Evolutionary conservation across 2,888 invertebrate species (phyloP).

Genomic region (Pimpla rufipes): DNA sequence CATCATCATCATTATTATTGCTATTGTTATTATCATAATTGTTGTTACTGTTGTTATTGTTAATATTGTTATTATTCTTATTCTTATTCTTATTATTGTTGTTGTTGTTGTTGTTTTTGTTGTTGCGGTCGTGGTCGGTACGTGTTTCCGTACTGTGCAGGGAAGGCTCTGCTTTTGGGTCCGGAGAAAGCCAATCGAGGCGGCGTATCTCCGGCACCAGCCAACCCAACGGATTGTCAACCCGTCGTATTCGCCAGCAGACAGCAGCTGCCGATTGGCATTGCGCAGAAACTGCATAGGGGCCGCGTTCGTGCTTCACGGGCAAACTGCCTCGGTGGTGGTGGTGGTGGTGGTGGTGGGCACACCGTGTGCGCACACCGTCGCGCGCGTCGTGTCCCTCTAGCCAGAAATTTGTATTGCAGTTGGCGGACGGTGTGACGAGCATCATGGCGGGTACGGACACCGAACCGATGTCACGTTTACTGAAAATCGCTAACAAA

Average conservation of each 20-base stretch:
- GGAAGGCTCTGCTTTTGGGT: not conserved
- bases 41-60: no score
- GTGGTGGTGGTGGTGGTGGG: no score
- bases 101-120: no score
- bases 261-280: not conserved
- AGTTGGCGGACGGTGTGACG: constrained; percentile 72
- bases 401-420: constrained; percentile 48
- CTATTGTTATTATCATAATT: no score
- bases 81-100: no score
- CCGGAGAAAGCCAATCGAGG: not conserved
- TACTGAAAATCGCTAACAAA: constrained; percentile 93
- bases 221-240: constrained; percentile 2
- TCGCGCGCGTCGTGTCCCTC: not conserved
- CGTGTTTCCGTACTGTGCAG: no score
- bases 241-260: not conserved
- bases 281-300: not conserved
- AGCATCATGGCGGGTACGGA: constrained; percentile 85
- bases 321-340: not conserved
- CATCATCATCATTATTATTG: no score
- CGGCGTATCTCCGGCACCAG: not conserved
- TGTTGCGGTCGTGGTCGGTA: no score
- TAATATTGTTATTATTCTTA: no score
- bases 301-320: not conserved
- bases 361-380: not conserved
- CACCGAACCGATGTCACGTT: constrained; percentile 88